Base-by-base conservation (phyloP, 1,140 invertebrate genomes). In the Panulirus ornatus region DNA sequence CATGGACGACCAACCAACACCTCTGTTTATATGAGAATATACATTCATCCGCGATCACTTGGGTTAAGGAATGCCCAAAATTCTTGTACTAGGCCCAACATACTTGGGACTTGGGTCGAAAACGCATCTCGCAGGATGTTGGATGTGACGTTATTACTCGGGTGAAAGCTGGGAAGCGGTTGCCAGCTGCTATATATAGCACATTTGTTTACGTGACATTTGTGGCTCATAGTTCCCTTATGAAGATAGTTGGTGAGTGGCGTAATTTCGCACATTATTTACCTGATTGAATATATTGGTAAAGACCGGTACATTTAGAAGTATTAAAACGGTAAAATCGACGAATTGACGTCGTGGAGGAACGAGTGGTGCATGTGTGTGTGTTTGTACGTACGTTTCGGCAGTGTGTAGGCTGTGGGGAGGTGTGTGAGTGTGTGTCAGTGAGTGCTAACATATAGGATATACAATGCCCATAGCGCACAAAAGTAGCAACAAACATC, bases 381-480 rank as follows among this genome's bases (percentile, higher is more conserved):
- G 73, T 44, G 89, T 91, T 36, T 71, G 83, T 91, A 34, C 27
- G 90, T 91, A n/a, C 83, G 76, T 79, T 36, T 42, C 75, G n/a
- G 54, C 47, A 58, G 78, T 86, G 75, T 91, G 83, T 79, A 84
- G 84, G 66, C 84, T 85, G 84, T 71, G 84, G 76, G 84, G 84
- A 51, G 81, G 76, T 85, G 90, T 63, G 83, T 86, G 84, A 27
- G 88, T 89, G 88, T 89, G 78, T 91, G 76, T 82, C 19, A 54
- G 78, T 47, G 58, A n/a, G 84, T 42, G 76, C 63, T 81, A 47
- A 70, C 40, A 34, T 85, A 47, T 42, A 63, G 54, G 76, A 85
- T 85, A 79, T 84, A 91, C 44, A 58, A 91, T 91, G 90, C 90
- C 90, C 76, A 78, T 86, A 82, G 90, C 66, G 34, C 88, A 90